These are phyloP conservation scores for Sphyrna mokarran DNA, from an alignment of 2,113 vertebrate genomes.

Conservation along the genomic window DNA sequence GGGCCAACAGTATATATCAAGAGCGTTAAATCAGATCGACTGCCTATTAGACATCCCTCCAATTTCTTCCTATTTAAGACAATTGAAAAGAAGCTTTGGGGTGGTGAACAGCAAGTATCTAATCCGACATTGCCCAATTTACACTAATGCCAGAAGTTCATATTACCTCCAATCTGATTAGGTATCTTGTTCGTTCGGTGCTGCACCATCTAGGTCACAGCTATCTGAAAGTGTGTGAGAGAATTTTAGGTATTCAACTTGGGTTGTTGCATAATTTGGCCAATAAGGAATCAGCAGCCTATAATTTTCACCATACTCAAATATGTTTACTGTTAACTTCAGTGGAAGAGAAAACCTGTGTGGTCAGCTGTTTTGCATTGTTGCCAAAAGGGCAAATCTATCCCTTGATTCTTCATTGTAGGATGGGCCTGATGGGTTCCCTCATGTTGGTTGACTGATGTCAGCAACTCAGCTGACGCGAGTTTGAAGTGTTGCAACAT, in stretches of 20 bases:
- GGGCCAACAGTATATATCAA: not conserved
- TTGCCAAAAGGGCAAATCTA: not conserved
- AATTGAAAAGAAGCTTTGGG: not conserved
- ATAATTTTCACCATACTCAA: not conserved
- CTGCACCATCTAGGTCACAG: not conserved
- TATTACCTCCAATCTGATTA: not conserved
- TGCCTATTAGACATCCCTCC: too few species aligned
- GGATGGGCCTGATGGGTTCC: not conserved
- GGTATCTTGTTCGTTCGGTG: not conserved
- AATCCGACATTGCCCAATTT: not conserved
- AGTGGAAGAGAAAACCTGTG: not conserved
- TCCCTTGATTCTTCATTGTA: not conserved
- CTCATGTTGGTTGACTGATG: not conserved
- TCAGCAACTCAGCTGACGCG: not conserved
- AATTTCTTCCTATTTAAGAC: not conserved
- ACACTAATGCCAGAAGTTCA: not conserved
- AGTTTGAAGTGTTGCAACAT: not conserved
- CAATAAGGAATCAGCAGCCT: not conserved
- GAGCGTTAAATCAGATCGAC: not conserved
- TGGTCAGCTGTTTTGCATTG: not conserved
- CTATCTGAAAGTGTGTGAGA: not conserved
- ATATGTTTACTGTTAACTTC: not conserved
- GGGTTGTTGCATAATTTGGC: not conserved
- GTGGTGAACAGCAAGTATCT: not conserved
- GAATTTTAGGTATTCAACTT: not conserved